phyloP scores from a whole-genome alignment of 2,797 vertebrate genomes.

The Molossus molossus region DNA sequence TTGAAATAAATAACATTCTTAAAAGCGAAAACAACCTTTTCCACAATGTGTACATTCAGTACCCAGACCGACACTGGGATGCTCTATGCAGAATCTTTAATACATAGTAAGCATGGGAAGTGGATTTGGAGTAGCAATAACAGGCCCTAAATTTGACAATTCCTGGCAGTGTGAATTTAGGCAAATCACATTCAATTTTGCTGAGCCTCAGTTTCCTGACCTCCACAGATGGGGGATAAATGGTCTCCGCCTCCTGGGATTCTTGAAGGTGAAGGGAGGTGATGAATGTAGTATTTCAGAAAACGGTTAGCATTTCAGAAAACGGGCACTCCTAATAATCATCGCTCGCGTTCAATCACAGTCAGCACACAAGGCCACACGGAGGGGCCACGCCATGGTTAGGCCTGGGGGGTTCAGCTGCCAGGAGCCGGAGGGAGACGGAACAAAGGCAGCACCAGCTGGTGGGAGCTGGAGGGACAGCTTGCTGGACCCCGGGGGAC shows the following conservation, averaged over 20 bases:
- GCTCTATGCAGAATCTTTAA: background rate
- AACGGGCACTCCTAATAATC: background rate
- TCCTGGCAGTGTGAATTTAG: constrained; percentile 9
- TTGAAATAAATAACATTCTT: constrained; percentile 3
- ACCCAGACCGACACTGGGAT: background rate
- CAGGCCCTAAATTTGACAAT: background rate
- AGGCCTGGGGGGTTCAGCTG: background rate
- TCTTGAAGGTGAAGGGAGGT: constrained; percentile 38
- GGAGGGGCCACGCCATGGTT: background rate
- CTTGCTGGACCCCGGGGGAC: background rate
- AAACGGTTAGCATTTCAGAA: constrained; percentile 63
- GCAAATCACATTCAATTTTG: constrained; percentile 9
- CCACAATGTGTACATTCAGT: background rate
- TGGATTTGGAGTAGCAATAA: background rate
- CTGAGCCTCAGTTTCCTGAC: constrained; percentile 53
- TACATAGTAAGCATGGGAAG: background rate
- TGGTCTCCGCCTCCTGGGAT: constrained; percentile 3
- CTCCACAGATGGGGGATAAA: constrained; percentile 21
- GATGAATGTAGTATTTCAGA: background rate
- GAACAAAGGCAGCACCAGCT: constrained; percentile 71
- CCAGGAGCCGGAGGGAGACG: background rate
- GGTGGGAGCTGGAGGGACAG: constrained; percentile 20
- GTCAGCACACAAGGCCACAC: background rate
- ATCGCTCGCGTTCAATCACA: constrained; percentile 70
- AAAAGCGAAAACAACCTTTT: constrained; percentile 16